Conservation (phyloP, 2,797 vertebrate species). For the Toxotes lorentzi region DNA sequence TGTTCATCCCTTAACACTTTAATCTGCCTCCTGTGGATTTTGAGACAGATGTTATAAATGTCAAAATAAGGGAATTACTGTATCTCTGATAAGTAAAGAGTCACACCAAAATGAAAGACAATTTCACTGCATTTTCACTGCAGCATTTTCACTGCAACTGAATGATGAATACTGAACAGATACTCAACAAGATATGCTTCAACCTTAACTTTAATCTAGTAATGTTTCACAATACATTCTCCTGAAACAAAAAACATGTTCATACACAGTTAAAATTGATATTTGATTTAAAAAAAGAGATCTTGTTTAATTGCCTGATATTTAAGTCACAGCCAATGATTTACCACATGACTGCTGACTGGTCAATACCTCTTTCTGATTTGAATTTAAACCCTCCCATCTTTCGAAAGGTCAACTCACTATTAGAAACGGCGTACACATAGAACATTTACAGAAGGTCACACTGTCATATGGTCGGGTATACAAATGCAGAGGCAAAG, state of each 20-base stretch:
- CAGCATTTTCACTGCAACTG: too few species aligned
- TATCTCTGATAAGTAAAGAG: not conserved
- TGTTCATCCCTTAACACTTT: conserved; percentile 48
- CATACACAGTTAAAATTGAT: not conserved
- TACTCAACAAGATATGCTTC: not conserved
- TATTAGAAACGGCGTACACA: conserved; percentile 25
- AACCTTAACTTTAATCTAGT: not conserved
- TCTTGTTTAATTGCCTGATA: conserved; percentile 32
- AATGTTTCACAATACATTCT: not conserved
- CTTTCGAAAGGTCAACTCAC: conserved; percentile 59
- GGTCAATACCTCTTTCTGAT: conserved; percentile 54
- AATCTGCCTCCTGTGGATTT: conserved; percentile 39
- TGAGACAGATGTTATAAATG: conserved; percentile 37
- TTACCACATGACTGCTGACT: conserved; percentile 5
- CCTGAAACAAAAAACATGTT: not conserved
- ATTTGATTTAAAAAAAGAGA: not conserved
- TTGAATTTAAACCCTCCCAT: conserved; percentile 43
- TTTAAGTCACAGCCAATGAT: conserved; percentile 35
- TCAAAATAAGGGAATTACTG: not conserved
- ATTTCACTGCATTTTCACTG: not conserved
- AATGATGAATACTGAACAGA: not conserved
- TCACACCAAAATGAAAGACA: not conserved
- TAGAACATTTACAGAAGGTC: conserved; percentile 53
- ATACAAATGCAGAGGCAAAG: conserved; percentile 31
- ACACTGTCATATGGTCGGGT: conserved; percentile 39